A percentile compares a stretch with the other conserved stretches of the same genome.
phyloP scores from a whole-genome alignment of 2,113 vertebrate genomes.

The Antechinus flavipes region DNA sequence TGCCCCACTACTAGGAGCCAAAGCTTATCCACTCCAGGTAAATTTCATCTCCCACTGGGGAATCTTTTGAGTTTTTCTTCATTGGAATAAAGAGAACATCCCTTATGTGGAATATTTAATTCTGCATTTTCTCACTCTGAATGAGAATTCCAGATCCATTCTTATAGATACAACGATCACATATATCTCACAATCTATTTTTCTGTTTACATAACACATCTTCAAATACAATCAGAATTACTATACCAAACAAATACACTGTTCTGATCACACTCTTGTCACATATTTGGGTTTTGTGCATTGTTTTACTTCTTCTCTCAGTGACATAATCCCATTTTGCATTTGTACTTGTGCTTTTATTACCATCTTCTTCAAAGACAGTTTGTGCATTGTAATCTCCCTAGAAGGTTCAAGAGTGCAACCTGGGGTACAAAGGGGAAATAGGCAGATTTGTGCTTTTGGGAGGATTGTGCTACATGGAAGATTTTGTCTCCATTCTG shows the following conservation, averaged over 20 bases:
- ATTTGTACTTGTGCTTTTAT: conserved; percentile 34
- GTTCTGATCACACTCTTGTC: conserved; percentile 36
- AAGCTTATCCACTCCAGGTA: neutral
- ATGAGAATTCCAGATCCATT: conserved; percentile 36
- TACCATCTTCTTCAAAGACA: neutral
- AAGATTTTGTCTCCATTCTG: neutral
- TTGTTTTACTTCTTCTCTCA: neutral
- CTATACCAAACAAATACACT: conserved; percentile 33
- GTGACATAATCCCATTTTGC: neutral
- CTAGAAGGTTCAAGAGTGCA: neutral
- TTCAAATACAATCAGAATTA: conserved; percentile 10
- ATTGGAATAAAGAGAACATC: conserved; percentile 34
- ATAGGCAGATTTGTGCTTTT: conserved; percentile 59
- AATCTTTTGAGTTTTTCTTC: neutral
- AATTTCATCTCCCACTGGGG: neutral
- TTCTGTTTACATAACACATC: conserved; percentile 23
- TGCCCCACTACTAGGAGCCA: neutral
- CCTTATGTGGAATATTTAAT: neutral
- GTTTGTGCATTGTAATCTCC: neutral
- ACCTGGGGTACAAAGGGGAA: neutral
- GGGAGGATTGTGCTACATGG: neutral
- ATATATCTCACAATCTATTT: neutral
- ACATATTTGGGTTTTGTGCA: conserved; percentile 53
- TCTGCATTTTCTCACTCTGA: neutral
- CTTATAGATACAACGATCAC: neutral